Percentiles rank a stretch among this genome's conserved stretches.
Evolutionary conservation across 2,888 invertebrate species (phyloP).

Genomic region (Apocheima hispidaria): DNA sequence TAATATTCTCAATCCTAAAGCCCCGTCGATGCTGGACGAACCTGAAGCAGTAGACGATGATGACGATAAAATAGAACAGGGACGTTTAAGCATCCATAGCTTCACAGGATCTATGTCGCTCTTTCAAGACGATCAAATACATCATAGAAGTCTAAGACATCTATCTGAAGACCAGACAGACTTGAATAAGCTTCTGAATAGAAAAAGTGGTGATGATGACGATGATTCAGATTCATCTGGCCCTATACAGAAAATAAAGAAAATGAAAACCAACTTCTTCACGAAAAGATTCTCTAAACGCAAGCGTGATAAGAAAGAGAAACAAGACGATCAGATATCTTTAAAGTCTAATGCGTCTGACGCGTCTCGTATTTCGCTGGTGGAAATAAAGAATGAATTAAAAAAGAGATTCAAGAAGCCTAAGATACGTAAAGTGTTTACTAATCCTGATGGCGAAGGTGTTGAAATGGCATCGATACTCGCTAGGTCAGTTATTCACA

Average conservation of each 20-base stretch:
- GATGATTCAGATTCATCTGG: constrained; percentile 78
- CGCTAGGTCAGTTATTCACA: constrained; percentile 88
- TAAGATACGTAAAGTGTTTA: constrained; percentile 65
- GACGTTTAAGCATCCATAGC: constrained; percentile 67
- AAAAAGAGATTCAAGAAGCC: constrained; percentile 78
- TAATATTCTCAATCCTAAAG: constrained; percentile 72
- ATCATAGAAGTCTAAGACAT: constrained; percentile 71
- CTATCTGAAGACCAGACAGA: constrained; percentile 78
- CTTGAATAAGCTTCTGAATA: constrained; percentile 81
- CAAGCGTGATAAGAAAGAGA: constrained; percentile 78
- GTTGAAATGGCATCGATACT: constrained; percentile 89
- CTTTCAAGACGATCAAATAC: constrained; percentile 72
- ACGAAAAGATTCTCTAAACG: constrained; percentile 87
- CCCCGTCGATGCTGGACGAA: constrained; percentile 70
- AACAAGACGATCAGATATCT: constrained; percentile 78
- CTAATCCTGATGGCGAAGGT: constrained; percentile 78
- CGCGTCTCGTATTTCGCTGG: constrained; percentile 74
- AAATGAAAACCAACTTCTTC: constrained; percentile 87
- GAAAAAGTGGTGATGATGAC: constrained; percentile 71
- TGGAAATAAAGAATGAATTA: constrained; percentile 75
- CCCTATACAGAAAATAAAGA: constrained; percentile 85
- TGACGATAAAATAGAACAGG: constrained; percentile 67
- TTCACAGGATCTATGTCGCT: constrained; percentile 71
- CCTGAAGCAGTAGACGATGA: constrained; percentile 72
- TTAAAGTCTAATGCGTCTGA: constrained; percentile 83